These are phyloP conservation scores for Pyrocephalus nanus DNA, from an alignment of 2,797 vertebrate genomes.

Conservation along the genomic window DNA sequence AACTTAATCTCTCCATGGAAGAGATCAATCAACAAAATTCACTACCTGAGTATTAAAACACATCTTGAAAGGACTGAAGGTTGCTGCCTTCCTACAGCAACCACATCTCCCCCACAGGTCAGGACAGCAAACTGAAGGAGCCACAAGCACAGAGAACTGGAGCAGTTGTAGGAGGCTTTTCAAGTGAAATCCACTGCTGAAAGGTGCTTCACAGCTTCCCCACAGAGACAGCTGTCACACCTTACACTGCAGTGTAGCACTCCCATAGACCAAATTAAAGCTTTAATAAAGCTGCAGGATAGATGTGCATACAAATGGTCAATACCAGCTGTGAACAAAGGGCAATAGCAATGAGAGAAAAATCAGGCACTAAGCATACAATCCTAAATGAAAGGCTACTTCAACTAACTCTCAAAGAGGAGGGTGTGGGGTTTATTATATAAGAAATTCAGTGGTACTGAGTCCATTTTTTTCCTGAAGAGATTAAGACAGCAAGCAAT, in stretches of 20 bases:
- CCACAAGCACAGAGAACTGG: neutral
- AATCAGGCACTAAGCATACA: neutral
- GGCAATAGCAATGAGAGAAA: neutral
- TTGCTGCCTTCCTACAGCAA: neutral
- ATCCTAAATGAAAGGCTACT: neutral
- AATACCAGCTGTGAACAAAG: neutral
- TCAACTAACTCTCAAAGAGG: neutral
- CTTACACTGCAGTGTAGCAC: neutral
- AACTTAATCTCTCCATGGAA: neutral
- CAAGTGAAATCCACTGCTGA: neutral
- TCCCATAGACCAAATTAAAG: neutral
- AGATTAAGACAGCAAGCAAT: neutral
- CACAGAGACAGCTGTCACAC: neutral
- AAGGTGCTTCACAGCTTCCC: neutral
- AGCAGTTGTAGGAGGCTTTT: neutral
- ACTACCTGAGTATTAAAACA: neutral
- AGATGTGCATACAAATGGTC: neutral
- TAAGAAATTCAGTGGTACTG: neutral
- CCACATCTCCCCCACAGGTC: neutral
- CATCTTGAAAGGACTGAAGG: neutral
- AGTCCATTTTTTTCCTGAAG: neutral
- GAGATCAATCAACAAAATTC: neutral
- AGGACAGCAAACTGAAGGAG: neutral
- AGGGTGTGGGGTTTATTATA: neutral
- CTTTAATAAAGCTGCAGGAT: neutral